Conservation (phyloP, 1,140 invertebrate genomes). For the Orchesella cincta region DNA sequence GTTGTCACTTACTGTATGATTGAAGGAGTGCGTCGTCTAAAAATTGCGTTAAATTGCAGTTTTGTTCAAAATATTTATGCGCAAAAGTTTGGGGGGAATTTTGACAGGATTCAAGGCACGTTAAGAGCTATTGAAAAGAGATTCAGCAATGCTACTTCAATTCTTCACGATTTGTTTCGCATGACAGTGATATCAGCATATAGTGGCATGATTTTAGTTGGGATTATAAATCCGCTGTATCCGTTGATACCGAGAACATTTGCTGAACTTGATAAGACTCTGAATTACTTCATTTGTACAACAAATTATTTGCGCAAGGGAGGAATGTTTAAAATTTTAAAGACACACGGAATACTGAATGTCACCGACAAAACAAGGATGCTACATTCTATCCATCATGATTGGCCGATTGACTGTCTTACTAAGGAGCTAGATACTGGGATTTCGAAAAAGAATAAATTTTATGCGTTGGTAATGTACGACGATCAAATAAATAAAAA, state of each 20-base stretch:
- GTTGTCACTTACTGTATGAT: not conserved
- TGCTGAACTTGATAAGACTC: not conserved
- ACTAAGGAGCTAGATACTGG: not conserved
- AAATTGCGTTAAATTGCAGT: too few species aligned
- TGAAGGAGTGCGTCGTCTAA: not conserved
- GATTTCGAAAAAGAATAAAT: not conserved
- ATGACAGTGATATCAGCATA: constrained; percentile 2
- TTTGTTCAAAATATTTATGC: too few species aligned
- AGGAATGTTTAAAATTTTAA: not conserved
- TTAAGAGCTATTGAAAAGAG: too few species aligned
- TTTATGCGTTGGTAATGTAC: not conserved
- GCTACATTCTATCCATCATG: not conserved
- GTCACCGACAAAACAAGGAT: not conserved
- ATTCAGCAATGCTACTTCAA: too few species aligned
- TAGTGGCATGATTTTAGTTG: not conserved
- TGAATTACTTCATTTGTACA: not conserved
- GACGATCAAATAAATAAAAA: not conserved
- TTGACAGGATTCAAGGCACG: not conserved
- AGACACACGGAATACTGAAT: too few species aligned
- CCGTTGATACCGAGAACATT: constrained; percentile 1
- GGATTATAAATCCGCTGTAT: not conserved
- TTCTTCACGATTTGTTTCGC: not conserved
- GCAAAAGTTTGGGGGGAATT: not conserved
- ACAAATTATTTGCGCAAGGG: not conserved
- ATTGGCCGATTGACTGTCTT: not conserved